Evolutionary conservation across 2,797 vertebrate genomes (phyloP).

Genomic region (Microctenopoma lineatum): DNA sequence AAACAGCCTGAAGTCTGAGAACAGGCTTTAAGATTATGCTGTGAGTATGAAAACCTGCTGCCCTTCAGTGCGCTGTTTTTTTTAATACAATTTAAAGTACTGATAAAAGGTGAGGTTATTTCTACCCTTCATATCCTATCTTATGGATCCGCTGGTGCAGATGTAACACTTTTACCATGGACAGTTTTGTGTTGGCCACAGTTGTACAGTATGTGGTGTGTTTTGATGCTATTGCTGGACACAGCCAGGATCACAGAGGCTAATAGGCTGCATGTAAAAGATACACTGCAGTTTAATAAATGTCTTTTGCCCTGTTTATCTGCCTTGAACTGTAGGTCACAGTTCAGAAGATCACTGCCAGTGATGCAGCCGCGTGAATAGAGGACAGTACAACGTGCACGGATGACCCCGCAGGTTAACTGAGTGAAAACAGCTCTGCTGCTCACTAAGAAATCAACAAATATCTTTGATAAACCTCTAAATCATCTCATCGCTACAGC

Average conservation of each 20-base stretch:
- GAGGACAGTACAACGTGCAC: not conserved
- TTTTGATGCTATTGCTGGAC: not conserved
- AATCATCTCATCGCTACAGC: not conserved
- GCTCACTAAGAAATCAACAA: not conserved
- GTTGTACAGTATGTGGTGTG: not conserved
- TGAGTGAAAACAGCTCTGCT: not conserved
- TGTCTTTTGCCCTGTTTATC: conserved; percentile 18
- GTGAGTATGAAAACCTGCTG: conserved; percentile 8
- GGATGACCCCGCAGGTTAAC: not conserved
- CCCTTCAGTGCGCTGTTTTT: conserved; percentile 6
- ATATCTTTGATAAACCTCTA: not conserved
- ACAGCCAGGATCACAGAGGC: conserved; percentile 2
- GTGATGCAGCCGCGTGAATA: not conserved
- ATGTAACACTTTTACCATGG: not conserved
- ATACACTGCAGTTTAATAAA: conserved; percentile 15
- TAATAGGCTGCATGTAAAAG: conserved; percentile 10
- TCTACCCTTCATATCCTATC: not conserved
- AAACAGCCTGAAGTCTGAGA: conserved; percentile 6
- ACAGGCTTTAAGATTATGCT: not conserved
- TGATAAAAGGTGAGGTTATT: conserved; percentile 2
- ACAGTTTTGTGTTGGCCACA: conserved; percentile 8
- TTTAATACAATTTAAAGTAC: conserved; percentile 6
- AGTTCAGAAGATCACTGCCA: conserved; percentile 1
- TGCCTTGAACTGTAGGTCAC: not conserved
- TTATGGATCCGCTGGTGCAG: conserved; percentile 8